phyloP scores from a whole-genome alignment of 2,888 invertebrate species.

The Leucozona laternaria region DNA sequence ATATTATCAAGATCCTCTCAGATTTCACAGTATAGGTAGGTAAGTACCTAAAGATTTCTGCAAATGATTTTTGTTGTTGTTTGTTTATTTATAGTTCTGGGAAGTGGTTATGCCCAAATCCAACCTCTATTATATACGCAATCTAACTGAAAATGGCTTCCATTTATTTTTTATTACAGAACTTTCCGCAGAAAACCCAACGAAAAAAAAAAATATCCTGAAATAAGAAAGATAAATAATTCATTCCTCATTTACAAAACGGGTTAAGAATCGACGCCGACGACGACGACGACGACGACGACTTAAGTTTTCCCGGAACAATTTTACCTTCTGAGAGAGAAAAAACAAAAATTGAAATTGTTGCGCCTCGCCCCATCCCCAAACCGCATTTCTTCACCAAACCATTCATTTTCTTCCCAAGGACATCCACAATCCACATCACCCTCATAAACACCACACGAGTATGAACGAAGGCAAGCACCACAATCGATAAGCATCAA shows the following conservation, averaged over 20 bases:
- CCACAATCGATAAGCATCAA: constrained; percentile 47
- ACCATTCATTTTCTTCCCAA: constrained; percentile 6
- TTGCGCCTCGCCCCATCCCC: constrained; percentile 36
- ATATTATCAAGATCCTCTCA: neutral
- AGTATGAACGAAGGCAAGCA: neutral
- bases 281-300: constrained; percentile 7
- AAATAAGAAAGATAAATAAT: constrained; percentile 56
- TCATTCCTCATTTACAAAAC: constrained; percentile 30
- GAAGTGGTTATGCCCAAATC: constrained; percentile 29
- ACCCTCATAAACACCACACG: neutral
- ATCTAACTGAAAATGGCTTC: constrained; percentile 50
- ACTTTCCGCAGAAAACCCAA: neutral
- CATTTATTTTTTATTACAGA: constrained; percentile 43
- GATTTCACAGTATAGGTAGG: neutral
- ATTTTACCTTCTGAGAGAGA: neutral
- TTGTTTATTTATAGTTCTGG: constrained; percentile 54
- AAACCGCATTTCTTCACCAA: constrained; percentile 1
- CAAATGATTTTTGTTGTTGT: constrained; percentile 22
- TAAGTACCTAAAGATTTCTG: neutral
- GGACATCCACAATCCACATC: constrained; percentile 2
- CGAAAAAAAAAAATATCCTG: neutral
- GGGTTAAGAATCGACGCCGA: constrained; percentile 7
- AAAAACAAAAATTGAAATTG: constrained; percentile 1
- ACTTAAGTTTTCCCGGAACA: neutral
- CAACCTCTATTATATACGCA: constrained; percentile 39